A percentile compares a stretch with the other conserved stretches of the same genome.
These are phyloP conservation scores for Colistium nudipinnis DNA, from an alignment of 2,113 vertebrate genomes.

Conservation along the genomic window DNA sequence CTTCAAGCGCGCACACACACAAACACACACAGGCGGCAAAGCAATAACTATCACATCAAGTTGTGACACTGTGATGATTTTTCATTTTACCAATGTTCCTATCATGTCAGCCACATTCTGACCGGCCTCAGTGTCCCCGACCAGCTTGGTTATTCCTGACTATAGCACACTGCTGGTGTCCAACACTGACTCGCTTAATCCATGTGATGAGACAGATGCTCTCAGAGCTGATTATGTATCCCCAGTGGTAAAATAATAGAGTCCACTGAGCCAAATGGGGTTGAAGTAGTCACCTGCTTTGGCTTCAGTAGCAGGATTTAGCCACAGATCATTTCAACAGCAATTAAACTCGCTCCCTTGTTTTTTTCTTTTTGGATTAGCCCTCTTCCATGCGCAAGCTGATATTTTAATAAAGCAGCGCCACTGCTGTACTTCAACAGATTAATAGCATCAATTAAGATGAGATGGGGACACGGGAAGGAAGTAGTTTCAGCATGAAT, in stretches of 20 bases:
- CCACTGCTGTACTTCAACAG: neutral
- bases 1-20: neutral
- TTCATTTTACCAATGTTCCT: neutral
- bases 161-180: slow-evolving; percentile 39
- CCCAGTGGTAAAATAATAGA: slow-evolving; percentile 48
- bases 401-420: neutral
- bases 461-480: neutral
- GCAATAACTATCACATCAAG: slow-evolving; percentile 8
- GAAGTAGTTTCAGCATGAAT: neutral
- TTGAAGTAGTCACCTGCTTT: slow-evolving; percentile 52
- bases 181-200: slow-evolving; percentile 51
- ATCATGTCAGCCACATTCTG: neutral
- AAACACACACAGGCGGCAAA: neutral
- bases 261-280: slow-evolving; percentile 34
- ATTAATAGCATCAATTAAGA: neutral
- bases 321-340: slow-evolving; percentile 27
- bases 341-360: slow-evolving; percentile 34
- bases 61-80: slow-evolving; percentile 1
- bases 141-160: slow-evolving; percentile 20
- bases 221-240: slow-evolving; percentile 58
- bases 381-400: neutral
- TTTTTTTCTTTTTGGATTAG: slow-evolving; percentile 36
- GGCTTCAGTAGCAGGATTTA: slow-evolving; percentile 41
- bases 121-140: slow-evolving; percentile 10
- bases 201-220: slow-evolving; percentile 57